A percentile compares a stretch with the other conserved stretches of the same genome.
Evolutionary conservation across 2,797 vertebrate species (phyloP).

Genomic region (Menidia menidia): DNA sequence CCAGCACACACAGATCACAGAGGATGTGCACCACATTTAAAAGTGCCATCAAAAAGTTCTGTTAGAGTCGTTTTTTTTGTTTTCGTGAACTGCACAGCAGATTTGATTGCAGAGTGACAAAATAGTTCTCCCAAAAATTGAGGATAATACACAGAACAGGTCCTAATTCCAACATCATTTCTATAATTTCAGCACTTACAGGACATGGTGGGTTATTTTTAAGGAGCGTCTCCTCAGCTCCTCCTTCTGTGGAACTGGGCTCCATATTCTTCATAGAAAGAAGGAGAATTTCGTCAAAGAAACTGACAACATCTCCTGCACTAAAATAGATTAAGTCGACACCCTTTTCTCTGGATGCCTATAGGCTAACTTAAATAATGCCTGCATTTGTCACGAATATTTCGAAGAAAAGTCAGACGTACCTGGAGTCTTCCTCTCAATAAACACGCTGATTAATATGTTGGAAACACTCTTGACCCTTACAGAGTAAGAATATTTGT

Average conservation of each 20-base stretch:
- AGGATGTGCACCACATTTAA: slow-evolving; percentile 56
- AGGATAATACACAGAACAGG: not conserved
- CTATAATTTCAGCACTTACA: slow-evolving; percentile 83
- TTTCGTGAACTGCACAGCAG: not conserved
- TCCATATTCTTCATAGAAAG: slow-evolving; percentile 86
- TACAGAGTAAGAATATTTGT: slow-evolving; percentile 64
- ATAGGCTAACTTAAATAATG: not conserved
- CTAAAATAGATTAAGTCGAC: slow-evolving; percentile 33
- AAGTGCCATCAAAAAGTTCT: slow-evolving; percentile 37
- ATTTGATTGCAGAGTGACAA: not conserved
- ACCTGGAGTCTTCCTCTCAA: slow-evolving; percentile 75
- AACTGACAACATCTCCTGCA: slow-evolving; percentile 52
- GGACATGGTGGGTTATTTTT: slow-evolving; percentile 71
- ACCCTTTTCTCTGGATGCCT: slow-evolving; percentile 7
- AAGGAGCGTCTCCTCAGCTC: slow-evolving; percentile 77
- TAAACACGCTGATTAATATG: slow-evolving; percentile 55
- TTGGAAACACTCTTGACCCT: slow-evolving; percentile 60
- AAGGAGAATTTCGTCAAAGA: slow-evolving; percentile 78
- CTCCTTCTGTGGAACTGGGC: slow-evolving; percentile 80
- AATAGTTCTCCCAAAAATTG: not conserved
- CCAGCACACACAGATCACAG: slow-evolving; percentile 70
- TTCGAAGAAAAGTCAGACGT: slow-evolving; percentile 52
- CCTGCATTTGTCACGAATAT: not conserved
- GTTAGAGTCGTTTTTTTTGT: slow-evolving; percentile 4
- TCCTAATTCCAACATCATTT: slow-evolving; percentile 1